phyloP scores from a whole-genome alignment of 2,797 vertebrate genomes.

The Platyrinchus mystaceus region DNA sequence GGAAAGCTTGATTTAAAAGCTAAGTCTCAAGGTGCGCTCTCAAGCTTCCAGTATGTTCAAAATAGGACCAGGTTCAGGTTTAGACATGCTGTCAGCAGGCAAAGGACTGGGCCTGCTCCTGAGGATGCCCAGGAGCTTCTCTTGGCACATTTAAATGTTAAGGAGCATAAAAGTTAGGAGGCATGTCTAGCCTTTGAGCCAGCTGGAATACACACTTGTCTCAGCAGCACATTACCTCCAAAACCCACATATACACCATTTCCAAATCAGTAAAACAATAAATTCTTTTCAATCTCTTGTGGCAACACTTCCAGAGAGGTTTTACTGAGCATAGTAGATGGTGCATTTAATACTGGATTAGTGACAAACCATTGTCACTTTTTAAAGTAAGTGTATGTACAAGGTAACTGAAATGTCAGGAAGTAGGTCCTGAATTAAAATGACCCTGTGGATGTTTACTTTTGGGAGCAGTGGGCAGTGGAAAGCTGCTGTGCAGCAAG shows the following conservation, averaged over 20 bases:
- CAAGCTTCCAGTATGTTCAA: neutral
- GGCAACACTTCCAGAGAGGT: neutral
- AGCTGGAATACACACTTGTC: constrained; percentile 58
- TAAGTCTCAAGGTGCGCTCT: constrained; percentile 30
- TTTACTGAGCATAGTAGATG: neutral
- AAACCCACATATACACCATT: neutral
- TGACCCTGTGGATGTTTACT: neutral
- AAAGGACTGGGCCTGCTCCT: constrained; percentile 50
- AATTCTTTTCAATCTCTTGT: constrained; percentile 53
- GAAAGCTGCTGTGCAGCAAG: neutral
- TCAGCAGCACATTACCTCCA: constrained; percentile 49
- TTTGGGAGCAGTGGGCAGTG: neutral
- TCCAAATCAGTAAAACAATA: constrained; percentile 63
- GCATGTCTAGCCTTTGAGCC: constrained; percentile 65
- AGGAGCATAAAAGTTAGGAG: constrained; percentile 38
- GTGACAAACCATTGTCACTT: neutral
- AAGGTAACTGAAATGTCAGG: neutral
- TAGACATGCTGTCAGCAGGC: constrained; percentile 27
- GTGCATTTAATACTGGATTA: neutral
- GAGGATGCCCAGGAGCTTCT: constrained; percentile 64
- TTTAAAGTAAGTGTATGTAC: neutral
- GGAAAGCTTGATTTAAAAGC: constrained; percentile 48
- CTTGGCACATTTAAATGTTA: constrained; percentile 39
- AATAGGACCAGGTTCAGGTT: constrained; percentile 51
- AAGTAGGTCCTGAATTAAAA: neutral